Evolutionary conservation across 2,113 vertebrate species (phyloP).

Genomic region (Carettochelys insculpta): DNA sequence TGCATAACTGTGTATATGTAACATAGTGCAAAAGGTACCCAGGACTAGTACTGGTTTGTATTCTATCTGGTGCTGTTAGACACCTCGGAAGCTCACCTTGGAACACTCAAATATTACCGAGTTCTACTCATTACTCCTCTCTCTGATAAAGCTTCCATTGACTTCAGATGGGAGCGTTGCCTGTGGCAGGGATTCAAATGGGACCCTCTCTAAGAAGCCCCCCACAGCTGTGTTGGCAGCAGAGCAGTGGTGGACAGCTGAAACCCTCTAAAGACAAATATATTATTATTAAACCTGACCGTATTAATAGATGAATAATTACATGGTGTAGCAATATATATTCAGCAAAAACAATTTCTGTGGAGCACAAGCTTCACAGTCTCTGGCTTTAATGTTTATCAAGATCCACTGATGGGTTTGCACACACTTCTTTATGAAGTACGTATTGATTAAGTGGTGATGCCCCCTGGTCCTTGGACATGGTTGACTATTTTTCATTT

Average conservation of each 20-base stretch:
- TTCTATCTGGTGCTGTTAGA: background rate
- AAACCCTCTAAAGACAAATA: background rate
- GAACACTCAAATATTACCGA: background rate
- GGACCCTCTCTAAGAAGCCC: background rate
- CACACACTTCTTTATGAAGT: background rate
- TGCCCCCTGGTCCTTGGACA: background rate
- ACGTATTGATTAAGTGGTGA: background rate
- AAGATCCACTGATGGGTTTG: background rate
- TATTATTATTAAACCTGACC: background rate
- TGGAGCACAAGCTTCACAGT: background rate
- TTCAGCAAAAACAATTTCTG: background rate
- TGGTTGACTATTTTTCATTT: constrained; percentile 37
- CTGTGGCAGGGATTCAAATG: background rate
- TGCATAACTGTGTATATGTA: background rate
- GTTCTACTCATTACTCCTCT: background rate
- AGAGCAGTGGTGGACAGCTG: background rate
- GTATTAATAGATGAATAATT: background rate
- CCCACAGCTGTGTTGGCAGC: background rate
- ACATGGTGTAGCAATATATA: background rate
- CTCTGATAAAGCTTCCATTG: background rate
- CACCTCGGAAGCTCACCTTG: background rate
- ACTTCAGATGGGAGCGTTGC: background rate
- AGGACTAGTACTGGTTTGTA: background rate
- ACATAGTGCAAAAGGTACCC: background rate
- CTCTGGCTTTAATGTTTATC: background rate